phyloP scores from a whole-genome alignment of 1,140 invertebrate genomes.

The Trichomalopsis sarcophagae region DNA sequence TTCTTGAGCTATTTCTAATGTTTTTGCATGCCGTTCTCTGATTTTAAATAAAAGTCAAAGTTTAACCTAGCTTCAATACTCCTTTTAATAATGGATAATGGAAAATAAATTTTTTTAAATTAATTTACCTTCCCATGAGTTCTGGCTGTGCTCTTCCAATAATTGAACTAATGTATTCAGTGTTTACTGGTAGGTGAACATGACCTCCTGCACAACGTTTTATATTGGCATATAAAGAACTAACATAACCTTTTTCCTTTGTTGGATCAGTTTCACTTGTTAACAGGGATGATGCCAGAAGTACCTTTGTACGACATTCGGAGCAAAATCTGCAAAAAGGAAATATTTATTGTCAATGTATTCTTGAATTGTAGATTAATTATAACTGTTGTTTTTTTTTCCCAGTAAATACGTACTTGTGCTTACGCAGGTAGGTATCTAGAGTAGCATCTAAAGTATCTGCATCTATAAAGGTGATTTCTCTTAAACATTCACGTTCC shows the following conservation, averaged over 20 bases:
- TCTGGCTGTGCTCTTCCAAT: constrained; percentile 93
- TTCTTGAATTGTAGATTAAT: background rate
- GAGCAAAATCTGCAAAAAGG: constrained; percentile 84
- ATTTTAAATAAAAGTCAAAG: constrained; percentile 61
- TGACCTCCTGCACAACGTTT: constrained; percentile 90
- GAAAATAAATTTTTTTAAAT: background rate
- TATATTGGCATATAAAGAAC: constrained; percentile 89
- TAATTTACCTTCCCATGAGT: constrained; percentile 82
- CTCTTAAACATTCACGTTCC: constrained; percentile 87
- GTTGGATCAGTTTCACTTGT: constrained; percentile 88
- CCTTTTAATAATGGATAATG: background rate
- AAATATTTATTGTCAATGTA: background rate
- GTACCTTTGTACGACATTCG: constrained; percentile 93
- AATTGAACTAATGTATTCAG: constrained; percentile 90
- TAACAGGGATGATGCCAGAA: constrained; percentile 89
- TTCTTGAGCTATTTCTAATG: constrained; percentile 95
- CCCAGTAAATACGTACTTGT: constrained; percentile 76
- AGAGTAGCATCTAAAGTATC: constrained; percentile 88
- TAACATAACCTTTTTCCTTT: constrained; percentile 92
- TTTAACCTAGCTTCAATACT: background rate
- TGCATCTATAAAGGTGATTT: constrained; percentile 90
- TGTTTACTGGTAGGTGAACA: constrained; percentile 89
- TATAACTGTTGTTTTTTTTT: background rate
- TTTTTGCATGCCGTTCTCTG: constrained; percentile 94
- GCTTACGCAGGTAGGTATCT: constrained; percentile 92